Evolutionary conservation across 2,888 invertebrate species (phyloP).

Genomic region (Hydropsyche betteni): DNA sequence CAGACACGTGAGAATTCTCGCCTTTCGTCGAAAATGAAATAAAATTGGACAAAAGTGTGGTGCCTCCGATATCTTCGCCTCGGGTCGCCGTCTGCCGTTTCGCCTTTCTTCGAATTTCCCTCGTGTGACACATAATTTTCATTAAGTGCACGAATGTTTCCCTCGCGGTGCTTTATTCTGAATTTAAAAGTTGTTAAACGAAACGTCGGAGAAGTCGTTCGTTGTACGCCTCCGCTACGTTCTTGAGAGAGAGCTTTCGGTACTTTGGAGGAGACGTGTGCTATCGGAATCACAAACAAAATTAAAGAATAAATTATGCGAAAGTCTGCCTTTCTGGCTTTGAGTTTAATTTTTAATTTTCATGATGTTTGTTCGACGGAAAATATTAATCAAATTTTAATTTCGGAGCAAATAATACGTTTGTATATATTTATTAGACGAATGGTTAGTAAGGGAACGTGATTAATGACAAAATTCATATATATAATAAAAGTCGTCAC

Average conservation of each 20-base stretch:
- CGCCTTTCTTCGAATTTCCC: constrained; percentile 5
- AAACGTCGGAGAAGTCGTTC: constrained; percentile 8
- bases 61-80: too few relatives aligned
- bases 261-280: background rate
- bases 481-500: constrained; percentile 25
- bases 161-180: constrained; percentile 12
- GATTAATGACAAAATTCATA: constrained; percentile 15
- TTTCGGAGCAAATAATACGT: too few relatives aligned
- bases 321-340: too few relatives aligned
- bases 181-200: constrained; percentile 9
- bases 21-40: too few relatives aligned
- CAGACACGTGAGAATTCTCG: too few relatives aligned
- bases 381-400: too few relatives aligned
- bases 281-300: background rate
- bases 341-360: too few relatives aligned
- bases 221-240: background rate
- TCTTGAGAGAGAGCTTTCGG: background rate
- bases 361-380: too few relatives aligned
- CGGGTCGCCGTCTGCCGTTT: too few relatives aligned
- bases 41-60: too few relatives aligned
- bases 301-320: background rate
- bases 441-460: background rate
- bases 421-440: too few relatives aligned
- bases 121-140: constrained; percentile 32
- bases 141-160: constrained; percentile 28